These are phyloP conservation scores for Drosophila mojavensis DNA, from an alignment of 1,140 invertebrate species.

Conservation along the genomic window DNA sequence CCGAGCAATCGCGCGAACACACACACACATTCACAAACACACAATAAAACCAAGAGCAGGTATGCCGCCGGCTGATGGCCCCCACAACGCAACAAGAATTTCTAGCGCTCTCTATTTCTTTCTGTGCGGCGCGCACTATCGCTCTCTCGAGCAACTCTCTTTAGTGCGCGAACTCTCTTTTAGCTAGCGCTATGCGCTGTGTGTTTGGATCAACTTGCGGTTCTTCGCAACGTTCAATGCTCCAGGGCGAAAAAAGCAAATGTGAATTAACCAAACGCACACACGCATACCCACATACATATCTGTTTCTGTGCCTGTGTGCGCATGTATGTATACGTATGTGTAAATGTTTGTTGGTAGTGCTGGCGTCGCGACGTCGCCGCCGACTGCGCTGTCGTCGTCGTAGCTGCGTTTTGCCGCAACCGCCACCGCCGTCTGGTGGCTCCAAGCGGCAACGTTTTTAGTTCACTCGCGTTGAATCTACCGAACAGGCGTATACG, in stretches of 20 bases:
- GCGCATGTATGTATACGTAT: not conserved
- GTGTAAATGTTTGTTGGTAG: slow-evolving; percentile 19
- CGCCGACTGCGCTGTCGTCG: slow-evolving; percentile 28
- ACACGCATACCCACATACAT: slow-evolving; percentile 3
- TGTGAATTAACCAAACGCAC: slow-evolving; percentile 25
- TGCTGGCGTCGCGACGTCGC: slow-evolving; percentile 25
- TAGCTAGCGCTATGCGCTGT: slow-evolving; percentile 14
- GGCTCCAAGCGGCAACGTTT: slow-evolving; percentile 53
- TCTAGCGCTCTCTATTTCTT: slow-evolving; percentile 34
- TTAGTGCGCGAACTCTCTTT: slow-evolving; percentile 20
- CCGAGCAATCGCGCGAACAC: not conserved
- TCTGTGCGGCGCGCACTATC: slow-evolving; percentile 9
- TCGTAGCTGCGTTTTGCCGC: slow-evolving; percentile 42
- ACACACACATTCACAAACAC: not conserved
- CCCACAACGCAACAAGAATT: slow-evolving; percentile 45
- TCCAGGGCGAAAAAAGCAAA: slow-evolving; percentile 48
- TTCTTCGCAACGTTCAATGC: slow-evolving; percentile 72
- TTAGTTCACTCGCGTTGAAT: slow-evolving; percentile 75
- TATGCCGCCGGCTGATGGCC: not conserved
- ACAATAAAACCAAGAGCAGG: not conserved
- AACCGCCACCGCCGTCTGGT: slow-evolving; percentile 29
- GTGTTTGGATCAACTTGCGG: slow-evolving; percentile 61
- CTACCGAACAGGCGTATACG: slow-evolving; percentile 76
- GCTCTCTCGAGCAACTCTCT: slow-evolving; percentile 20
- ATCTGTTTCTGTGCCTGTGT: not conserved